These are phyloP conservation scores for Chaetodon trifasciatus DNA, from an alignment of 2,797 vertebrate genomes.

Conservation along the genomic window DNA sequence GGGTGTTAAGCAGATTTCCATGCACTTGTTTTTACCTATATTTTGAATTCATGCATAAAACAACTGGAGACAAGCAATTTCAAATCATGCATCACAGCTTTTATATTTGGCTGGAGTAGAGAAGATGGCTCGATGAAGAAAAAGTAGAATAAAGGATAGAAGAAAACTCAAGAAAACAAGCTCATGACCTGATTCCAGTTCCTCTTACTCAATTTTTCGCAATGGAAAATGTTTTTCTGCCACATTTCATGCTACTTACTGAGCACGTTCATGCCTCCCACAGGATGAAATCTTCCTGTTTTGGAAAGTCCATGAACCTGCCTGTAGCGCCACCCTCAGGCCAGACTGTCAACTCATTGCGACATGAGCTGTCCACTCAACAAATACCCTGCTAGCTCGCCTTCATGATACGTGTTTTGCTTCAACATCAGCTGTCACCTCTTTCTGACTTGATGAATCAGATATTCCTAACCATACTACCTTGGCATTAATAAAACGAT, in stretches of 20 bases:
- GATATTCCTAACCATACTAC: background rate
- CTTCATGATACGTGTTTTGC: background rate
- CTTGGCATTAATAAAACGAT: slow-evolving; percentile 17
- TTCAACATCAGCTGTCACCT: background rate
- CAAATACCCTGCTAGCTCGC: background rate
- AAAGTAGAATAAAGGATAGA: background rate
- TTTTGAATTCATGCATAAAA: too few species aligned
- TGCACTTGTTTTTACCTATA: too few species aligned
- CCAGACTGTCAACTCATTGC: background rate
- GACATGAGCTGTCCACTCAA: background rate
- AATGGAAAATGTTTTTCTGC: background rate
- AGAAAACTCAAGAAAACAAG: background rate
- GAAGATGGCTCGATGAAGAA: background rate
- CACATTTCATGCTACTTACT: too few species aligned
- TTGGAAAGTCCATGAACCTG: background rate
- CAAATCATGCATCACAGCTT: too few species aligned
- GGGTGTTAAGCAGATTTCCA: too few species aligned
- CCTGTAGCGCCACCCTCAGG: background rate
- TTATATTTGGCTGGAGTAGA: background rate
- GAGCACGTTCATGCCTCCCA: background rate
- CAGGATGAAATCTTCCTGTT: background rate
- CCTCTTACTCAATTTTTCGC: background rate
- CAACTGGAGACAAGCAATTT: too few species aligned
- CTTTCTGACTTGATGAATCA: slow-evolving; percentile 17
- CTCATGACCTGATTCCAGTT: too few species aligned